These are phyloP conservation scores for Silurus meridionalis DNA, from an alignment of 2,113 vertebrate genomes.

Conservation along the genomic window DNA sequence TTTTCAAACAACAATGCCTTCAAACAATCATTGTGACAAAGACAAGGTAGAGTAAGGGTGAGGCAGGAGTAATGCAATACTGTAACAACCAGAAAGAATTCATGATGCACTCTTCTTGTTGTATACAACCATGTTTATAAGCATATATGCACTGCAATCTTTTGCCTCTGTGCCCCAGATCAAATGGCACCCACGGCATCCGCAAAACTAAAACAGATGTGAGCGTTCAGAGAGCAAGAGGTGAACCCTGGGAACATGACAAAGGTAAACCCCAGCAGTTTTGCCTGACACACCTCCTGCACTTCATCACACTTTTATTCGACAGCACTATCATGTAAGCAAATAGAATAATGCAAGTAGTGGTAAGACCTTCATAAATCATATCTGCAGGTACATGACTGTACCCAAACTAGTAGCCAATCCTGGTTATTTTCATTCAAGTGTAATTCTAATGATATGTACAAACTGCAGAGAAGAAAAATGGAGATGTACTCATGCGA, in stretches of 20 bases:
- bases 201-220: not conserved
- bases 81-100: not conserved
- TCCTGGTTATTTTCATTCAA: conserved; percentile 13
- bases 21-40: not conserved
- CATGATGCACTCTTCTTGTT: not conserved
- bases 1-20: not conserved
- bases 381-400: conserved; percentile 46
- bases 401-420: conserved; percentile 50
- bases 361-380: conserved; percentile 59
- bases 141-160: not conserved
- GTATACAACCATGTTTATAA: not conserved
- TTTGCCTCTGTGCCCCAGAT: not conserved
- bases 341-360: conserved; percentile 63
- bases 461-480: conserved; percentile 2
- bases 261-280: conserved; percentile 53
- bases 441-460: conserved; percentile 7
- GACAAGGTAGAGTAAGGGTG: not conserved
- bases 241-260: conserved; percentile 48
- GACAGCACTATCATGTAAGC: conserved; percentile 63
- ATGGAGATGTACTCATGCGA: not conserved
- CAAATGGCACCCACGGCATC: conserved; percentile 19
- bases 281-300: conserved; percentile 30
- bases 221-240: conserved; percentile 38
- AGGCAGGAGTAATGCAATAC: not conserved
- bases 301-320: conserved; percentile 64